Evolutionary conservation across 1,140 invertebrate genomes (phyloP), one percentile per base, ranked within the genome.

Genomic region (Elysia chlorotica): DNA sequence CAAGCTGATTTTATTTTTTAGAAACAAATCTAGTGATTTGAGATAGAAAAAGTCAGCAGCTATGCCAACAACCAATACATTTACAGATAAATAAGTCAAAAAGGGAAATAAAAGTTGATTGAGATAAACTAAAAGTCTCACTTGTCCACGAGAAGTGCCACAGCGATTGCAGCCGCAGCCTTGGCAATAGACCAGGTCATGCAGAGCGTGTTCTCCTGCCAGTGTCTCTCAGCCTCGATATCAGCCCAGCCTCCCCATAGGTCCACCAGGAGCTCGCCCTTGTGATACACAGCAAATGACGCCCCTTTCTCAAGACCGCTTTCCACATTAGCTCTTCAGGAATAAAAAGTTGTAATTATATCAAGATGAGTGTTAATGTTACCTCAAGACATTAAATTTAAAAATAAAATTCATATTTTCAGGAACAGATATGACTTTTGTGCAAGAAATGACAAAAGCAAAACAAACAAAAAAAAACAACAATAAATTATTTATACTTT

Each of bases 231-330:
- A 0, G 63, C n/a, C 31, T 79, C 74, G 6, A 69, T 30, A 63
- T 88, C 86, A 10, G 86, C 82, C 66, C 81, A 85, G 31, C 88
- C 88, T 36, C 82, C 87, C 86, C 85, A 87, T 37, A 88, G 25
- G 74, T 88, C 81, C 10, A 87, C 81, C 25, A 87, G 80, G n/a
- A 78, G 54, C 23, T 73, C 62, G 2, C 81, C 81, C 31, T 75
- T 74, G 53, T 82, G 76, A 59, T 82, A 82, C 6, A 72, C 76
- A 19, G 81, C 76, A 66, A 82, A 76, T 1, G 69, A 63, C 23
- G 66, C 77, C 6, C 76, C 81, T 56, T 67, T 61, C 38, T 80
- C 79, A 17, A 33, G 41, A 4, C 74, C 78, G 67, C 68, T 76
- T 54, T 77, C 68, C 19, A 82, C 36, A 28, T 67, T 71, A 1